These are phyloP conservation scores for Tolmerus cingulatus DNA, from an alignment of 2,888 invertebrate species.

Conservation along the genomic window DNA sequence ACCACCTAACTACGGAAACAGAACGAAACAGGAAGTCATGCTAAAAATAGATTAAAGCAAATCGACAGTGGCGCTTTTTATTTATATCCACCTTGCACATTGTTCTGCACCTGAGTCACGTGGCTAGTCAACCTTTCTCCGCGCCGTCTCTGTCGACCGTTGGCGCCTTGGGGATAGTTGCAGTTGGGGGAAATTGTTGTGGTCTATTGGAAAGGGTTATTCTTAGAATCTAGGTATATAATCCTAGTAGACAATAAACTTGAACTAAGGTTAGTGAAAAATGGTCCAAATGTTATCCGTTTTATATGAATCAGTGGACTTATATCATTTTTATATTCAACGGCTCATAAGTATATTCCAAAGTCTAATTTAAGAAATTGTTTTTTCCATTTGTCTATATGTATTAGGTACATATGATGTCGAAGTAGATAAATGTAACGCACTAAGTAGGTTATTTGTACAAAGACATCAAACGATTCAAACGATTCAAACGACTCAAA, in stretches of 20 bases:
- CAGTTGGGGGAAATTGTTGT: too few species aligned
- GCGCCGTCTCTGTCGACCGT: background rate
- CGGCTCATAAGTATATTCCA: too few species aligned
- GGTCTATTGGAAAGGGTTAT: too few species aligned
- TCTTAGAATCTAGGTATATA: too few species aligned
- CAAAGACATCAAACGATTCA: background rate
- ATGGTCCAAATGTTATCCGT: too few species aligned
- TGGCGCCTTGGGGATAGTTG: too few species aligned
- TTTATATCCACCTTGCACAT: background rate
- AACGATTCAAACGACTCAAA: background rate
- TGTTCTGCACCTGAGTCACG: background rate
- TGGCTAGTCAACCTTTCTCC: background rate
- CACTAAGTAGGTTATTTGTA: background rate
- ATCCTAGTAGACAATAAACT: too few species aligned
- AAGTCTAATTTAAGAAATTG: too few species aligned
- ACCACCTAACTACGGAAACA: constrained; percentile 9
- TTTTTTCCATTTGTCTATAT: too few species aligned
- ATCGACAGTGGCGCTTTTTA: background rate
- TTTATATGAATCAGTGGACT: too few species aligned
- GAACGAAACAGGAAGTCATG: constrained; percentile 9
- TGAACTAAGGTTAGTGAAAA: too few species aligned
- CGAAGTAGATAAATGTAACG: background rate
- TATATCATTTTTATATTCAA: too few species aligned
- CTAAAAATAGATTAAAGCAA: background rate
- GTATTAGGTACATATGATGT: background rate